Evolutionary conservation across 2,113 vertebrate genomes (phyloP).

Genomic region (Donacobius atricapilla): DNA sequence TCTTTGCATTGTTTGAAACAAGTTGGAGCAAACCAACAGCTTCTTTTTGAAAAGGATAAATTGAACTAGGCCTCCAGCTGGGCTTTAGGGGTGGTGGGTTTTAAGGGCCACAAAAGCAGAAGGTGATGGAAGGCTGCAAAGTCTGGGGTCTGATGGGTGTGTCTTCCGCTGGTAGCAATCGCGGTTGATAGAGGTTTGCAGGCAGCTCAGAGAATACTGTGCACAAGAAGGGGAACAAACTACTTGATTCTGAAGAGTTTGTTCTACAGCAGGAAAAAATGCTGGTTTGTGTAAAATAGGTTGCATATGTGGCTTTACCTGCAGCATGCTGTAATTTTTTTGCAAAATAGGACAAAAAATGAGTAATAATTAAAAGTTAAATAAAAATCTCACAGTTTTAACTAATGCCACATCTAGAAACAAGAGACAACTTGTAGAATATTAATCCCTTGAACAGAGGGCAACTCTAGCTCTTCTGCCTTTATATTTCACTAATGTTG

Average conservation of each 20-base stretch:
- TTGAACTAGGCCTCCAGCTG: background rate
- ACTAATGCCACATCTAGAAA: background rate
- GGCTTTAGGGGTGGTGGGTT: background rate
- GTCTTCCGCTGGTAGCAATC: background rate
- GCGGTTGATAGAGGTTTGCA: background rate
- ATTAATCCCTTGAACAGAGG: background rate
- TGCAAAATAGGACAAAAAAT: background rate
- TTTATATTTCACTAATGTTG: background rate
- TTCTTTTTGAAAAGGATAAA: background rate
- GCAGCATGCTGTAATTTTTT: background rate
- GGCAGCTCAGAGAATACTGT: background rate
- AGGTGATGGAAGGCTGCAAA: background rate
- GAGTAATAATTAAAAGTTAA: background rate
- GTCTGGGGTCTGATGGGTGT: background rate
- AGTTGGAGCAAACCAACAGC: background rate
- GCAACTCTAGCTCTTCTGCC: background rate
- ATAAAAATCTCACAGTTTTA: background rate
- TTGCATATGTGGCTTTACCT: background rate
- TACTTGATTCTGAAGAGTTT: background rate
- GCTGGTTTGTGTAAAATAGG: background rate
- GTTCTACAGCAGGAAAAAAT: background rate
- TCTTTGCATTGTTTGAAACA: background rate
- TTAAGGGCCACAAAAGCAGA: background rate
- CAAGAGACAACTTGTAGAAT: background rate
- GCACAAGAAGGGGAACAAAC: background rate